Conservation (phyloP, 2,888 invertebrate species). For the Sylvicola cinctus region DNA sequence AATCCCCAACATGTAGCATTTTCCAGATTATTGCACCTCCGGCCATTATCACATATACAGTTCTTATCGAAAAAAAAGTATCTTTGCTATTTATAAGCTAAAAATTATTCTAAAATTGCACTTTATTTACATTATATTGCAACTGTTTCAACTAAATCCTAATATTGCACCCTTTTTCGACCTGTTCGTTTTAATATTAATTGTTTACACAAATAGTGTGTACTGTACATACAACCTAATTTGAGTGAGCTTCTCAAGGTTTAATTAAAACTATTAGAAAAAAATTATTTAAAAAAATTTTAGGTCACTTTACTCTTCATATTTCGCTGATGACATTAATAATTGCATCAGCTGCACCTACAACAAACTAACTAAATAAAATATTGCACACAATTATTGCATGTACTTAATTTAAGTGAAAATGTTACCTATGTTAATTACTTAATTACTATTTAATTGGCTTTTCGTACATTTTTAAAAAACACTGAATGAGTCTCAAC, state of each 20-base stretch:
- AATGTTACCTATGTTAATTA: background rate
- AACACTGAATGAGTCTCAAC: slow-evolving; percentile 73
- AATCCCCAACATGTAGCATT: background rate
- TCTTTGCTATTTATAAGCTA: too few relatives aligned
- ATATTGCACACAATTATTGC: too few relatives aligned
- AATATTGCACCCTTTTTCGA: slow-evolving; percentile 8
- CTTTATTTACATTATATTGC: slow-evolving; percentile 6
- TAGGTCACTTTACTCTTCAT: too few relatives aligned
- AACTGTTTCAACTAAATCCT: slow-evolving; percentile 6
- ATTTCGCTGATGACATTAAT: too few relatives aligned
- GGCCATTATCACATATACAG: slow-evolving; percentile 3
- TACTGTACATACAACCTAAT: too few relatives aligned
- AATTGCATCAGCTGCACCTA: too few relatives aligned
- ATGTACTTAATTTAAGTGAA: too few relatives aligned
- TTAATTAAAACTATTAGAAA: too few relatives aligned
- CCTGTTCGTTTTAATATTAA: slow-evolving; percentile 1
- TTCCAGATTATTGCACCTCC: slow-evolving; percentile 6
- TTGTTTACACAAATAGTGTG: too few relatives aligned
- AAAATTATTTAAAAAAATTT: too few relatives aligned
- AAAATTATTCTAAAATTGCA: background rate
- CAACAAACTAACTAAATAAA: too few relatives aligned
- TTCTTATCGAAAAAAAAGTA: too few relatives aligned
- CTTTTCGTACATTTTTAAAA: slow-evolving; percentile 49
- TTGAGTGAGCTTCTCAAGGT: background rate
- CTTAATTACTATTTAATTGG: background rate